A percentile compares a stretch with the other conserved stretches of the same genome.
Evolutionary conservation across 2,113 vertebrate genomes (phyloP).

Genomic region (Theristicus caerulescens): DNA sequence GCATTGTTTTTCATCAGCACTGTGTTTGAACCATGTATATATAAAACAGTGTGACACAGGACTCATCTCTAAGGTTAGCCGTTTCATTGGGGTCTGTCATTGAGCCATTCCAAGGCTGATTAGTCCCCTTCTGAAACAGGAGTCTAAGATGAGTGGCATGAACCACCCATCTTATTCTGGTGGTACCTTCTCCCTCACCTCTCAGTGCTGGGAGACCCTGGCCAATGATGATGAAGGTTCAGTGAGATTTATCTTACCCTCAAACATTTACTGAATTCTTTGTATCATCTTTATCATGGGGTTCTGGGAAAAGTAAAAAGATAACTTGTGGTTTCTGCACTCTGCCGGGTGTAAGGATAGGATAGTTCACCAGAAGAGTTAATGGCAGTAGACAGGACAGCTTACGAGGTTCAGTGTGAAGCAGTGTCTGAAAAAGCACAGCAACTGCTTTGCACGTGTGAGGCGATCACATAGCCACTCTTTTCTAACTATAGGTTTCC

Average conservation of each 20-base stretch:
- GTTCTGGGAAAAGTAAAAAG: neutral
- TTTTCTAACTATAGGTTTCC: neutral
- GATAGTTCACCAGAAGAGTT: neutral
- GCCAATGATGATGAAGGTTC: neutral
- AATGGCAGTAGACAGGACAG: neutral
- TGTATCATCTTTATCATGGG: neutral
- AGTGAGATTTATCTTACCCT: neutral
- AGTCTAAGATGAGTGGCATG: neutral
- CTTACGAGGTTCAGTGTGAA: neutral
- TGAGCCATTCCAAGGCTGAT: neutral
- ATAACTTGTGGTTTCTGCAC: neutral
- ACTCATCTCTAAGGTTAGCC: neutral
- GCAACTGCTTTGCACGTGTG: neutral
- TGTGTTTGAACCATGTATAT: neutral
- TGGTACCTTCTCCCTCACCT: neutral
- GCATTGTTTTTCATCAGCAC: neutral
- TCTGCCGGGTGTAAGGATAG: neutral
- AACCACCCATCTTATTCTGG: neutral
- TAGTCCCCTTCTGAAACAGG: neutral
- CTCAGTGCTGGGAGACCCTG: neutral
- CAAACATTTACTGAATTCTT: neutral
- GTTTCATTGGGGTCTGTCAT: accelerated
- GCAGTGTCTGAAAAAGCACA: neutral
- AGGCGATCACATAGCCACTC: neutral
- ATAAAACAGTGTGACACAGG: neutral